phyloP scores from a whole-genome alignment of 1,140 invertebrate species.

The Drosophila paulistorum region DNA sequence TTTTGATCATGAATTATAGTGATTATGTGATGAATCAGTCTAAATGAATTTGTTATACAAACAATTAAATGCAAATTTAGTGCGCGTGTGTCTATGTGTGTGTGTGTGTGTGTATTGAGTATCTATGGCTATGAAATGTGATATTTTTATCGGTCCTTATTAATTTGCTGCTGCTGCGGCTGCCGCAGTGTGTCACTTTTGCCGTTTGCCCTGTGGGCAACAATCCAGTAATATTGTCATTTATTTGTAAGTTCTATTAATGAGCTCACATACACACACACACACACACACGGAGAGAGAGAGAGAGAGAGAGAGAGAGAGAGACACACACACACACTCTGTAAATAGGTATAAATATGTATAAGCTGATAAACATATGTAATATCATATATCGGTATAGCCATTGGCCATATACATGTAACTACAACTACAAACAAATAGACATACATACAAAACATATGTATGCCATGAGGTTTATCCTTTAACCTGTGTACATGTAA shows the following conservation, averaged over 20 bases:
- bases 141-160: constrained; percentile 8
- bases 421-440: too few species aligned
- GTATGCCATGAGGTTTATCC: constrained; percentile 52
- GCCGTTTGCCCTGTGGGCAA: background rate
- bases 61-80: background rate
- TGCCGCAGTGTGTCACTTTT: background rate
- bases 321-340: too few species aligned
- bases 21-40: too few species aligned
- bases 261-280: background rate
- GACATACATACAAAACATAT: constrained; percentile 1
- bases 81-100: background rate
- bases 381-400: too few species aligned
- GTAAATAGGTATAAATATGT: background rate
- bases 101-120: background rate
- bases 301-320: background rate
- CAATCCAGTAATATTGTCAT: background rate
- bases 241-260: constrained; percentile 11
- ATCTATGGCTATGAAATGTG: background rate
- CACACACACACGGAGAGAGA: constrained; percentile 1
- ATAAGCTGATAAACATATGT: background rate
- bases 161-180: background rate
- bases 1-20: too few species aligned
- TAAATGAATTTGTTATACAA: too few species aligned
- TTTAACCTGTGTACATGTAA: constrained; percentile 60
- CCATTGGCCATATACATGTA: background rate